Evolutionary conservation across 2,888 invertebrate genomes (phyloP).

Genomic region (Charanyca ferruginea): DNA sequence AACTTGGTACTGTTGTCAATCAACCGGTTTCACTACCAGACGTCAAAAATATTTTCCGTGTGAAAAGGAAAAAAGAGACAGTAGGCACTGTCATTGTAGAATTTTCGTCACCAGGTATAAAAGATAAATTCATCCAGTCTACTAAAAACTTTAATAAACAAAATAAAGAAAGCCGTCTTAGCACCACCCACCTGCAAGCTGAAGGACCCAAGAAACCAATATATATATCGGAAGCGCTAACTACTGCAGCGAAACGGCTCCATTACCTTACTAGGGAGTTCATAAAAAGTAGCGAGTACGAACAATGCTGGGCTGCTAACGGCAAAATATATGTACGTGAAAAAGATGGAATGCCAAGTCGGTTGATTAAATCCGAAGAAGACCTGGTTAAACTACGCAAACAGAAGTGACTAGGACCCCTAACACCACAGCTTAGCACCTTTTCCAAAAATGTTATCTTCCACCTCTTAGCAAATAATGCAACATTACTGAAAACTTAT

Average conservation of each 20-base stretch:
- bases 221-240: background rate
- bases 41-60: background rate
- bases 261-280: too few relatives aligned
- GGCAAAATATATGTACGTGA: constrained; percentile 13
- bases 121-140: background rate
- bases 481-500: background rate
- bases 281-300: too few relatives aligned
- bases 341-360: constrained; percentile 19
- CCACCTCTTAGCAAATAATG: too few relatives aligned
- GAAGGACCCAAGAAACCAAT: background rate
- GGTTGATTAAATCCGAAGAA: too few relatives aligned
- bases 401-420: constrained; percentile 9
- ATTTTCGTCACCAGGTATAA: background rate
- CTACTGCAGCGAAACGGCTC: too few relatives aligned
- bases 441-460: background rate
- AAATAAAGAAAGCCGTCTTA: background rate
- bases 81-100: background rate
- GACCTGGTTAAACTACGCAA: constrained; percentile 16
- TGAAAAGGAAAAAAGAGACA: background rate
- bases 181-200: background rate
- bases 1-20: background rate
- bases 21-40: background rate
- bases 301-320: too few relatives aligned
- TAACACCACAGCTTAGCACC: background rate
- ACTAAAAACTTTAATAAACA: background rate